Conservation (phyloP, 2,113 vertebrate species). For the Burhinus bistriatus region DNA sequence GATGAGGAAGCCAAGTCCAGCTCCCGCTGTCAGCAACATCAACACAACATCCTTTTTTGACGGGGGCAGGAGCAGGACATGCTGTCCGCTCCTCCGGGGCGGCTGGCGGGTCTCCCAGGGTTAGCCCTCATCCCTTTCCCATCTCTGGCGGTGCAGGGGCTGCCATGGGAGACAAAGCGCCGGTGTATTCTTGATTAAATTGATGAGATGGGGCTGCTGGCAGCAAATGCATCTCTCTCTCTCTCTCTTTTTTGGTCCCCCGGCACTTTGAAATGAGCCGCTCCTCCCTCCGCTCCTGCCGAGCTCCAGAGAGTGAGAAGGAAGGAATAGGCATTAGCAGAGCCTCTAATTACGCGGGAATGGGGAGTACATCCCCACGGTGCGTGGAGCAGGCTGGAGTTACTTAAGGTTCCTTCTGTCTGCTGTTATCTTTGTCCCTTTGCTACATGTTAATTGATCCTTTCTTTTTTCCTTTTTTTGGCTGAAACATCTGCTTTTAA, state of each 20-base stretch:
- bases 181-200: background rate
- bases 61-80: accelerated
- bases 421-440: background rate
- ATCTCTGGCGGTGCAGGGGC: accelerated
- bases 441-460: background rate
- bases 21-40: background rate
- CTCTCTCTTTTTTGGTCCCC: background rate
- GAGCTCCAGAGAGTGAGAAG: background rate
- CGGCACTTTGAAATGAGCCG: background rate
- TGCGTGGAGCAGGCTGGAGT: background rate
- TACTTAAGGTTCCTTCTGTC: background rate
- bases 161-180: accelerated
- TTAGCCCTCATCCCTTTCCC: background rate
- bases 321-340: background rate
- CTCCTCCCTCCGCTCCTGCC: background rate
- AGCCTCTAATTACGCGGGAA: background rate
- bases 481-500: background rate
- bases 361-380: background rate
- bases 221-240: background rate
- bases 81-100: accelerated
- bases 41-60: background rate
- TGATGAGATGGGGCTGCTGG: background rate
- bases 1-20: background rate
- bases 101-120: background rate
- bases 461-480: background rate